phyloP scores from a whole-genome alignment of 2,113 vertebrate genomes.

The Chaetodon auriga region DNA sequence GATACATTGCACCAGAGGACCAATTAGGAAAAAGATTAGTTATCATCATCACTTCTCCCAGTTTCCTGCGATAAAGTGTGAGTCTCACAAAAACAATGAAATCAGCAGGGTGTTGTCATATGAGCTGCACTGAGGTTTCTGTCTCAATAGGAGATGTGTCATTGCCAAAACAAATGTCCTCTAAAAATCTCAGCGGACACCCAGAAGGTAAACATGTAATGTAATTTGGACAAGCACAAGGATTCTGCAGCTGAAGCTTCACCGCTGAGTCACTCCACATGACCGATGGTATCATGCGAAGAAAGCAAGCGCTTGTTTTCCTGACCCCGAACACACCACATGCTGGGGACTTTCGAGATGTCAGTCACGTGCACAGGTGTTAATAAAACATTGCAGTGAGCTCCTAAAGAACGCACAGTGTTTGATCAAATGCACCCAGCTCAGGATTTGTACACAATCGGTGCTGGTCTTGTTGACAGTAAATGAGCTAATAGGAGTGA shows the following conservation, averaged over 20 bases:
- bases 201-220: conserved; percentile 39
- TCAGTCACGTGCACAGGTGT: not conserved
- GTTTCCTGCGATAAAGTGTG: conserved; percentile 42
- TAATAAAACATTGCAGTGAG: conserved; percentile 24
- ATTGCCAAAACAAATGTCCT: conserved; percentile 15
- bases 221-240: conserved; percentile 42
- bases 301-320: conserved; percentile 30
- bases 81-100: conserved; percentile 6
- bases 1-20: conserved; percentile 3
- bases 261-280: conserved; percentile 39
- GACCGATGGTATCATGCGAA: conserved; percentile 16
- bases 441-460: not conserved
- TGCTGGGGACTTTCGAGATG: not conserved
- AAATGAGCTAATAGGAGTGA: conserved; percentile 18
- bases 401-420: not conserved
- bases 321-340: not conserved
- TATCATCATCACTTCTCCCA: conserved; percentile 32
- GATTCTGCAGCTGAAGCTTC: conserved; percentile 20
- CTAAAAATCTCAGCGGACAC: not conserved
- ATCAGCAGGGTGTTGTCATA: conserved; percentile 2
- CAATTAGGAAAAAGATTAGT: conserved; percentile 46
- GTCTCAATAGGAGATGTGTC: not conserved
- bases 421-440: not conserved
- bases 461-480: not conserved
- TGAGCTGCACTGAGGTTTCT: not conserved